phyloP scores from a whole-genome alignment of 2,797 vertebrate species.

The Chloroceryle inda region DNA sequence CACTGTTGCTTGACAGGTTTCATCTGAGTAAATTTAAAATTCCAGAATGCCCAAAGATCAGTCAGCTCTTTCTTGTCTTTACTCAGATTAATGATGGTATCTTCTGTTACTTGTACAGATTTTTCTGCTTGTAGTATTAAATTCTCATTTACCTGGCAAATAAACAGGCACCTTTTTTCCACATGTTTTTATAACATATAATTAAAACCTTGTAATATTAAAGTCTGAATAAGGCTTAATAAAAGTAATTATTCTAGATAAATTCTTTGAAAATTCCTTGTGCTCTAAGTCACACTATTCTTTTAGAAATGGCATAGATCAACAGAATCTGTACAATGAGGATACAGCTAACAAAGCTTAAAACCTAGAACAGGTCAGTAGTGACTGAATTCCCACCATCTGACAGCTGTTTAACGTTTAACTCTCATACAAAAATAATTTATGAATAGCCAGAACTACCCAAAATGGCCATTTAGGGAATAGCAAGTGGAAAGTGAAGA shows the following conservation, averaged over 20 bases:
- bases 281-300: background rate
- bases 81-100: conserved; percentile 76
- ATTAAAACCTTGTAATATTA: background rate
- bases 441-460: background rate
- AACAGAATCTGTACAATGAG: background rate
- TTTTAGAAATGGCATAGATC: background rate
- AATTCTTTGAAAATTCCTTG: background rate
- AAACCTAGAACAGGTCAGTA: background rate
- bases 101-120: conserved; percentile 74
- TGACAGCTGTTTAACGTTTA: background rate
- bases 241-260: background rate
- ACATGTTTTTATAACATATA: background rate
- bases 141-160: conserved; percentile 80
- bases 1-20: conserved; percentile 81
- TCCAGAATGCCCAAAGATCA: conserved; percentile 77
- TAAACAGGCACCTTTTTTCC: conserved; percentile 1
- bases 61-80: conserved; percentile 83
- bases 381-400: background rate
- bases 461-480: background rate
- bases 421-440: background rate
- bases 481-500: background rate
- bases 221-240: background rate
- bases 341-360: background rate
- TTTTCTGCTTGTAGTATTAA: conserved; percentile 79
- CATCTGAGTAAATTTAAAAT: conserved; percentile 77